Evolutionary conservation across 2,888 invertebrate species (phyloP), one percentile per base, ranked within the genome.

Genomic region (Torymus aiolomorphi): DNA sequence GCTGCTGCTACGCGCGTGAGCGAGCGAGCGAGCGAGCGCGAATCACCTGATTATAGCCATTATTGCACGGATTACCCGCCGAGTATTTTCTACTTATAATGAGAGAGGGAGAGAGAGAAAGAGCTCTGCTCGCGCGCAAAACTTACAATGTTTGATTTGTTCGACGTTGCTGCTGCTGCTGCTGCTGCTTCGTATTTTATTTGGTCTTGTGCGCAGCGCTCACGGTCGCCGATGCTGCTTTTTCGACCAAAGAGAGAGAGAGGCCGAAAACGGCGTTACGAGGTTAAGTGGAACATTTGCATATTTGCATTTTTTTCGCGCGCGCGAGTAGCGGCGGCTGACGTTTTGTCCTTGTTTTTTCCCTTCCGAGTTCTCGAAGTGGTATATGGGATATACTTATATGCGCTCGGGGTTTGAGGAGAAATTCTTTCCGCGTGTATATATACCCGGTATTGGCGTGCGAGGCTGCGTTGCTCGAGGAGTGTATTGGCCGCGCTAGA

Each of bases 1-100:
- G 56, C 62, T 31, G 31, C 72, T 56, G n/a, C n/a, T n/a, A n/a
- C n/a, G n/a, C n/a, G n/a, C n/a, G n/a, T n/a, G n/a, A n/a, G n/a
- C n/a, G n/a, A n/a, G n/a, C n/a, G n/a, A n/a, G n/a, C n/a, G n/a
- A n/a, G n/a, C n/a, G n/a, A n/a, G 72, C 80, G 77, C 77, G 78
- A 77, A 74, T 80, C 76, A 70, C 49, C 73, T 80, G 80, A 80
- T 80, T 80, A 80, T 80, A 80, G 76, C 80, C 76, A 80, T 80
- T 80, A 80, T 73, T 73, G 63, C 61, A 61, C 66, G 80, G 75
- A 79, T 79, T 59, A 74, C 42, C 72, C n/a, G n/a, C 2, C 14
- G 12, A 42, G 69, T 65, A 73, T 78, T 63, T 73, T 78, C 78
- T 62, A 49, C 67, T 49, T 24, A 66, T 73, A 78, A 78, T 67